Base-by-base conservation (phyloP, 2,888 invertebrate genomes). In the Enchytraeus crypticus region DNA sequence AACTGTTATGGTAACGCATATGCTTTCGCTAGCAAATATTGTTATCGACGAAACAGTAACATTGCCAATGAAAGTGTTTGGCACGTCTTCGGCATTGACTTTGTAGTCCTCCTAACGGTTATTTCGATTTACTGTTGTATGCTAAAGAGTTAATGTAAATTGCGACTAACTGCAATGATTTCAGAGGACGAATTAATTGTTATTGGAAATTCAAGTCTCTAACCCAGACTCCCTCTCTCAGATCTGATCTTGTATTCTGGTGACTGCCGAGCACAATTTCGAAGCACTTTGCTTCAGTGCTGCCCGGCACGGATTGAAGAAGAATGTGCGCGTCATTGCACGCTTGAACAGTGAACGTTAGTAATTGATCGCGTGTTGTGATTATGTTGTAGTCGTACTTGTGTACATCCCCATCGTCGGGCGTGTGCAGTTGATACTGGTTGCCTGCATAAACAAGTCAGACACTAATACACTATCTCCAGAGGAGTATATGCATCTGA, bases 311-410 rank as follows among this genome's bases (percentile, higher is more conserved):
- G 32, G 49, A 38, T 11, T 30, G 29, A 1, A 60, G 46, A 11
- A 47, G 46, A 14, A 60, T n/a, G 55, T 60, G 60, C 14, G 55
- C 60, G 43, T 60, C 60, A n/a, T 56, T 60, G 33, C 47, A 47
- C 18, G 60, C 60, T 46, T 23, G n/a, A 5, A 60, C 55, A n/a
- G 29, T 30, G 47, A 60, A 60, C 29, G 32, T 47, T 11, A 60
- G 29, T 18, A 23, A 23, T 21, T 30, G 26, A 14, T 33, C 8
- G 30, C 33, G 23, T 5, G 32, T 32, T 5, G 34, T 46, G 57
- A 57, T 32, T 23, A 27, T 18, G 21, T 46, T 43, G 57, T 57
- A 57, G 3, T 27, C 29, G 30, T 57, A 57, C 57, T 27, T 21
- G 57, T 21, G 26, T 23, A 21, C 26, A 32, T 11, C 26, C 14